A percentile compares a stretch with the other conserved stretches of the same genome.
Evolutionary conservation across 2,113 vertebrate species (phyloP).

Genomic region (Manacus vitellinus): DNA sequence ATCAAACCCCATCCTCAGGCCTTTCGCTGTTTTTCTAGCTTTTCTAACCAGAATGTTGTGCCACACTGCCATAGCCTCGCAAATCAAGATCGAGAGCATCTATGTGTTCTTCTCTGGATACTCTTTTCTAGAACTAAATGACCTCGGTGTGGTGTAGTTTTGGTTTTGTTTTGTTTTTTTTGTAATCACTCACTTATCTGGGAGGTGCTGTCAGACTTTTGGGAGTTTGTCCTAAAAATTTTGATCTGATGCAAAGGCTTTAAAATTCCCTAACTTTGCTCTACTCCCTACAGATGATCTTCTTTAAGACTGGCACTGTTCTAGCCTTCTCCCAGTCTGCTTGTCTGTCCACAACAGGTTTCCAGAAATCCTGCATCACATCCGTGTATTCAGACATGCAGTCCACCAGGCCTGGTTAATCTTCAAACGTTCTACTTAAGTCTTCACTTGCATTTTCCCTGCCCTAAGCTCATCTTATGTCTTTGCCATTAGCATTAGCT

Average conservation of each 20-base stretch:
- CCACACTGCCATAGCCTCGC: background rate
- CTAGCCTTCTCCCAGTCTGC: background rate
- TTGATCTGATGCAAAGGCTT: background rate
- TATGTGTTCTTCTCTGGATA: background rate
- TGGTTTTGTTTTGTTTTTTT: accelerated
- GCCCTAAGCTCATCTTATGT: background rate
- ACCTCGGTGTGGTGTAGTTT: background rate
- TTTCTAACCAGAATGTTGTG: background rate
- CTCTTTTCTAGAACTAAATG: background rate
- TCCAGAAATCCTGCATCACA: background rate
- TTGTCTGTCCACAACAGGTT: background rate
- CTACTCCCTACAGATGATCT: background rate
- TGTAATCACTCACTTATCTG: background rate
- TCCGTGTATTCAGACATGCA: background rate
- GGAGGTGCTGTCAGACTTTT: background rate
- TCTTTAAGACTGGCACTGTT: background rate
- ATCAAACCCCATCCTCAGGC: background rate
- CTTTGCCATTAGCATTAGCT: background rate
- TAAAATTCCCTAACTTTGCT: background rate
- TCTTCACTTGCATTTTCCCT: background rate
- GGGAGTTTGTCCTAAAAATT: background rate
- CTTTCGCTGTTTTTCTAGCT: background rate
- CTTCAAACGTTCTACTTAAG: background rate
- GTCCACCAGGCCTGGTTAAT: background rate
- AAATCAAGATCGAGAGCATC: background rate